phyloP scores from a whole-genome alignment of 2,888 invertebrate genomes.

The Lasioglossum figueresi region DNA sequence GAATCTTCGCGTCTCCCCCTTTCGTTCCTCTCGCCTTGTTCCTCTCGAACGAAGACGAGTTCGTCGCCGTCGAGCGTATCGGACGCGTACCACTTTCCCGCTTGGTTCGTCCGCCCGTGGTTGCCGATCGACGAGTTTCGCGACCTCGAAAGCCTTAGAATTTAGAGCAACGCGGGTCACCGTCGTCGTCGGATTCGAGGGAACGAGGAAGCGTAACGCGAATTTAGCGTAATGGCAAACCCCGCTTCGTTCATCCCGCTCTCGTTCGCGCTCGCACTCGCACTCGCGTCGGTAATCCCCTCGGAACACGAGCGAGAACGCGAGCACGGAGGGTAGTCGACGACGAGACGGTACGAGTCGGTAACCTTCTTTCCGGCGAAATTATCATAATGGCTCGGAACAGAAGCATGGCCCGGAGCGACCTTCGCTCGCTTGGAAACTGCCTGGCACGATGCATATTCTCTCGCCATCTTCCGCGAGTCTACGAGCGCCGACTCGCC shows the following conservation, averaged over 20 bases:
- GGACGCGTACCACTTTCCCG: conserved; percentile 6
- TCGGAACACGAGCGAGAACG: conserved; percentile 34
- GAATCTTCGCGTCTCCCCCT: conserved; percentile 39
- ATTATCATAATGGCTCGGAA: conserved; percentile 83
- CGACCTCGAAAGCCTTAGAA: neutral
- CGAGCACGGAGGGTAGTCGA: conserved; percentile 51
- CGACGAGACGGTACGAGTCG: conserved; percentile 65
- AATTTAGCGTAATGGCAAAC: neutral
- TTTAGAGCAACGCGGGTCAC: neutral
- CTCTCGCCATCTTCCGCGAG: conserved; percentile 66
- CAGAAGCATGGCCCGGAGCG: conserved; percentile 81
- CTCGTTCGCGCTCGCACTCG: conserved; percentile 32
- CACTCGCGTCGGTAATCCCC: conserved; percentile 17
- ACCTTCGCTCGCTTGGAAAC: conserved; percentile 70
- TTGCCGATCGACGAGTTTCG: neutral
- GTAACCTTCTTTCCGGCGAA: conserved; percentile 81
- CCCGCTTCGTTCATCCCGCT: neutral
- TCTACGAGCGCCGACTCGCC: conserved; percentile 31
- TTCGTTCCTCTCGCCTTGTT: conserved; percentile 28
- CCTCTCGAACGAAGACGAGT: neutral
- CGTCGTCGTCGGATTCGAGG: neutral
- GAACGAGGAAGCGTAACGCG: neutral
- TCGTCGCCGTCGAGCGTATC: neutral
- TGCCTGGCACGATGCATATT: conserved; percentile 57
- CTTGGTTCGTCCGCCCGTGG: conserved; percentile 8